Base-by-base conservation (phyloP, 2,888 invertebrate genomes). In the Lycaena phlaeas region DNA sequence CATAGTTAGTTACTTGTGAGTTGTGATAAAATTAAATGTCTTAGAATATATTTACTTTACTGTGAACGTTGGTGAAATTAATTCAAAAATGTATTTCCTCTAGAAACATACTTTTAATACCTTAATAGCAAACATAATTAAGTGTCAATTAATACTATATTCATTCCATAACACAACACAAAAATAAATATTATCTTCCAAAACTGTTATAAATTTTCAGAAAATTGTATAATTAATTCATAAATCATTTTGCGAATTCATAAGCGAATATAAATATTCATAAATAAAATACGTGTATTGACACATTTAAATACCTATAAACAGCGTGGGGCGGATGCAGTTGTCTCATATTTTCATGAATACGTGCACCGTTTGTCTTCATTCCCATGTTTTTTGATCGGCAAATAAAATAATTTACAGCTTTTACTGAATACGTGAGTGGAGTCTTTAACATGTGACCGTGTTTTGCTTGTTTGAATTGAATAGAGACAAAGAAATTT, bases 191-290 rank as follows among this genome's bases (percentile, higher is more conserved):
- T n/a, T n/a, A 30, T 10, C 9, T 3, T n/a, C 14, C 4, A 7
- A 29, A 14, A 15, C 2, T 14, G 7, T 31, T 18, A 3, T n/a
- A 18, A 17, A 9, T 14, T 15, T n/a, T n/a, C n/a, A 15, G 10
- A n/a, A 30, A 18, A 18, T 5, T 30, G 9, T n/a, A 3, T 27
- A 30, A 30, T 30, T 30, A 30, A 30, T 30, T 15, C 17, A 30
- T 15, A 30, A 14, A 30, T 14, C 15, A 30, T 14, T 30, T 15
- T 30, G n/a, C 15, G 14, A 30, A 10, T 15, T 30, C 15, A 30
- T 30, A 30, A 15, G n/a, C 30, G 15, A 14, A 14, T 28, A 12
- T 28, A 28, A 17, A 30, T 30, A 30, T 30, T 30, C 15, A 30
- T 30, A 14, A 30, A n/a, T 30, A 18, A 18, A 18, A 18, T 5